phyloP scores from a whole-genome alignment of 64 coral and sea anemone species.

The Pocillopora damicornis region DNA sequence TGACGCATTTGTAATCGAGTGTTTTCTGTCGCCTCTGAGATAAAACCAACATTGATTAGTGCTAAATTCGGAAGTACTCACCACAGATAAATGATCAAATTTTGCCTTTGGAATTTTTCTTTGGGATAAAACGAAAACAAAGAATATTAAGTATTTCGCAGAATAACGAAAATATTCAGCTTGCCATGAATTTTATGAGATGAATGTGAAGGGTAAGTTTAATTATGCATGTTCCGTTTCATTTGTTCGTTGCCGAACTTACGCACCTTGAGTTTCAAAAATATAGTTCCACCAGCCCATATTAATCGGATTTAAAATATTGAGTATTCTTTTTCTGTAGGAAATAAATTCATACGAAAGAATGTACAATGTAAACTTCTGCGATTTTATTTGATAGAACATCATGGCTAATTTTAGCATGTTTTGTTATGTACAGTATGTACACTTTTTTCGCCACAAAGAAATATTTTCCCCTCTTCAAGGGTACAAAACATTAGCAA shows the following conservation, averaged over 20 bases:
- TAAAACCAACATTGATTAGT: background rate
- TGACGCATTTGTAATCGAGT: background rate
- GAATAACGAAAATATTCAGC: background rate
- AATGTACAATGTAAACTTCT: constrained; percentile 16
- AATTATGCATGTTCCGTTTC: background rate
- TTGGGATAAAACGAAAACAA: no score
- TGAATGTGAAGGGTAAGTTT: background rate
- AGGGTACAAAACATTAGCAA: background rate
- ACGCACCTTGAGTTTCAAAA: background rate
- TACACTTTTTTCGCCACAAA: background rate
- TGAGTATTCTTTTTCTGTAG: background rate
- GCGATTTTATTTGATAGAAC: background rate
- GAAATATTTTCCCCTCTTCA: background rate
- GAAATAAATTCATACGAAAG: background rate
- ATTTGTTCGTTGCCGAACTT: background rate
- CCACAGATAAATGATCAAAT: background rate
- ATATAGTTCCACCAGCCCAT: background rate
- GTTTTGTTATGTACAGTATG: background rate
- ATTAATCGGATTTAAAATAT: constrained; percentile 32
- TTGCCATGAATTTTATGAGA: background rate
- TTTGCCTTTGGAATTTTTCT: background rate
- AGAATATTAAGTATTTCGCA: background rate
- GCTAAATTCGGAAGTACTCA: background rate
- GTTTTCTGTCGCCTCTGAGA: background rate
- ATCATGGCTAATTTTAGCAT: constrained; percentile 22